These are phyloP conservation scores for Drosophila multiciliata DNA, from an alignment of 2,888 invertebrate genomes.

Conservation along the genomic window DNA sequence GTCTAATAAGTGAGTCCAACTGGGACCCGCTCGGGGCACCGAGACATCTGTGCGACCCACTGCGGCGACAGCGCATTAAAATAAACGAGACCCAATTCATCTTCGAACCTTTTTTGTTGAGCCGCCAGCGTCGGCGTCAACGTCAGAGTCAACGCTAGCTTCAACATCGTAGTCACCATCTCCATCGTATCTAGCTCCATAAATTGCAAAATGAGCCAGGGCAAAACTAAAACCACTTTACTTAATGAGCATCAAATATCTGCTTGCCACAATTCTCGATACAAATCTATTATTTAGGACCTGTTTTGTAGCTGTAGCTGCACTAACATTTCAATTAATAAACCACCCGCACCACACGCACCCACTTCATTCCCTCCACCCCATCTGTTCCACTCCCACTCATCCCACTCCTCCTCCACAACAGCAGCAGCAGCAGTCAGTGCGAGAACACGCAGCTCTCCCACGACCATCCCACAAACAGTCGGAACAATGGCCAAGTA, in stretches of 20 bases:
- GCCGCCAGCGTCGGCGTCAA: slow-evolving; percentile 34
- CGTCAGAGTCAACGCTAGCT: slow-evolving; percentile 3
- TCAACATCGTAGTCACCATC: not conserved
- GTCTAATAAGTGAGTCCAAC: slow-evolving; percentile 65
- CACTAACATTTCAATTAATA: slow-evolving; percentile 76
- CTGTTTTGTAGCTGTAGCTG: slow-evolving; percentile 57
- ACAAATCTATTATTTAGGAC: slow-evolving; percentile 82
- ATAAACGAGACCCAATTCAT: slow-evolving; percentile 83
- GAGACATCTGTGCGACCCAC: slow-evolving; percentile 76
- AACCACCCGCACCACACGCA: slow-evolving; percentile 62
- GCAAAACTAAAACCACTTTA: slow-evolving; percentile 82
- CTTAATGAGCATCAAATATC: slow-evolving; percentile 84
- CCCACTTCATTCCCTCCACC: slow-evolving; percentile 12
- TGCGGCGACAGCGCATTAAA: slow-evolving; percentile 83
- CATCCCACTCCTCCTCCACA: not conserved
- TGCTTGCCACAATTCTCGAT: slow-evolving; percentile 77
- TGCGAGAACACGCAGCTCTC: slow-evolving; percentile 39
- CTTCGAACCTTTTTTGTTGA: slow-evolving; percentile 75
- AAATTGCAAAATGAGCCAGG: slow-evolving; percentile 63
- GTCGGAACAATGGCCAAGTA: slow-evolving; percentile 78
- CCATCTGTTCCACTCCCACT: no score
- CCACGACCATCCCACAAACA: slow-evolving; percentile 53
- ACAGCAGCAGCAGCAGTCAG: slow-evolving; percentile 5
- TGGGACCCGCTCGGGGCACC: slow-evolving; percentile 5
- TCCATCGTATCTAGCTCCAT: slow-evolving; percentile 32